These are phyloP conservation scores for Zelostemma sp. DNA, from an alignment of 1,140 invertebrate genomes.

Conservation along the genomic window DNA sequence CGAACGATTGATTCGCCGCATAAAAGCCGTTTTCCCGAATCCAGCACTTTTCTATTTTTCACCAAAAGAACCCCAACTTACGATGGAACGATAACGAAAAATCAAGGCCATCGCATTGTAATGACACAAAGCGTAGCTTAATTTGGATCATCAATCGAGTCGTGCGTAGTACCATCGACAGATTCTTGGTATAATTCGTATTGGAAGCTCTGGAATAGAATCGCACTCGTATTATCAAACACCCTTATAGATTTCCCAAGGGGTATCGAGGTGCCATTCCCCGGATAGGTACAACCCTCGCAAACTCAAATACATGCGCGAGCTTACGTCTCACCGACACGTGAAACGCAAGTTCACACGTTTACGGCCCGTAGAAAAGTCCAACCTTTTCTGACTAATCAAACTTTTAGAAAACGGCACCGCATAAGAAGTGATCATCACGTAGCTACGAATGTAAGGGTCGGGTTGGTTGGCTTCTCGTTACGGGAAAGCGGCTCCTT, in stretches of 20 bases:
- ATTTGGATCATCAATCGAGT: slow-evolving; percentile 11
- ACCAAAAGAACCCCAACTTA: not conserved
- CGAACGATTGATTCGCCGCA: no score
- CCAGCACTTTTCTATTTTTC: slow-evolving; percentile 3
- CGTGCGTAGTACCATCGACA: slow-evolving; percentile 38
- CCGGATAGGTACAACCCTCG: slow-evolving; percentile 10
- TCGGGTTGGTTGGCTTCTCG: slow-evolving; percentile 11
- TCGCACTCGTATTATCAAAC: slow-evolving; percentile 54
- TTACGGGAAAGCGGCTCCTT: not conserved
- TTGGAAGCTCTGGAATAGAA: slow-evolving; percentile 46
- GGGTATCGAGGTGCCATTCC: slow-evolving; percentile 30
- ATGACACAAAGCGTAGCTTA: not conserved
- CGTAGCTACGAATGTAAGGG: slow-evolving; percentile 19
- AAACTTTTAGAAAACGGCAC: slow-evolving; percentile 30
- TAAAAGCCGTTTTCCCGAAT: slow-evolving; percentile 3
- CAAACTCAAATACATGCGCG: slow-evolving; percentile 8
- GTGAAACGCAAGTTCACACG: slow-evolving; percentile 6
- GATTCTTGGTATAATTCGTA: slow-evolving; percentile 43
- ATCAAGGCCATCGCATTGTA: slow-evolving; percentile 9
- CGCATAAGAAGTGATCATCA: slow-evolving; percentile 28
- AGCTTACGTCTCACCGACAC: slow-evolving; percentile 28
- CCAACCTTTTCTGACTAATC: slow-evolving; percentile 40
- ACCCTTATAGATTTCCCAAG: slow-evolving; percentile 53
- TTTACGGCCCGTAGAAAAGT: not conserved
- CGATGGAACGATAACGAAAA: no score